Percentiles rank a stretch among this genome's conserved stretches.
These are phyloP conservation scores for Drosophila subobscura DNA, from an alignment of 1,140 invertebrate genomes.

Conservation along the genomic window DNA sequence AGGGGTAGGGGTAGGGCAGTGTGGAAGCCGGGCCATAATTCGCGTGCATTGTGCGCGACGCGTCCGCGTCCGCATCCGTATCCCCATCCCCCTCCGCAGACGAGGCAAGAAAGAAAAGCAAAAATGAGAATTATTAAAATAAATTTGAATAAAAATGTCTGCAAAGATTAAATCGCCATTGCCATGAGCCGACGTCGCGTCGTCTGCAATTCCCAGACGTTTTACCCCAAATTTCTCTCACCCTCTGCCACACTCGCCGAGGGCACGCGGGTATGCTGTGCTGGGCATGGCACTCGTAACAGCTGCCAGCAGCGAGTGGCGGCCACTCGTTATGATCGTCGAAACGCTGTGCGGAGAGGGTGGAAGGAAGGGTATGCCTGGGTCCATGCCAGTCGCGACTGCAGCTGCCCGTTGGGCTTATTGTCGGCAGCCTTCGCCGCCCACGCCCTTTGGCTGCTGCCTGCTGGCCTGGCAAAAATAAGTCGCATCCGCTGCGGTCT, in stretches of 20 bases:
- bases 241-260: background rate
- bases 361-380: too few species aligned
- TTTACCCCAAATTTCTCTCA: conserved; percentile 19
- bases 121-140: conserved; percentile 57
- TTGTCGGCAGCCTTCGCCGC: conserved; percentile 30
- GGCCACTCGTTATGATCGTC: too few species aligned
- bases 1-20: background rate
- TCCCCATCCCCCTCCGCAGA: conserved; percentile 1
- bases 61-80: conserved; percentile 43
- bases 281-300: too few species aligned
- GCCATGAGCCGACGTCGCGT: conserved; percentile 58
- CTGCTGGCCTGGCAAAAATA: conserved; percentile 69
- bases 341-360: too few species aligned
- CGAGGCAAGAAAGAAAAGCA: conserved; percentile 19
- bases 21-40: conserved; percentile 39
- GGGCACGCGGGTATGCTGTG: too few species aligned
- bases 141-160: conserved; percentile 81
- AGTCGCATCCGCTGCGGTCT: conserved; percentile 76
- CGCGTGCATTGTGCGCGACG: conserved; percentile 41
- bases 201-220: conserved; percentile 77
- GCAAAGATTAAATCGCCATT: conserved; percentile 81
- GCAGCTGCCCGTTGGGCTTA: conserved; percentile 61
- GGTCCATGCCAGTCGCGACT: conserved; percentile 7
- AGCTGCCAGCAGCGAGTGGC: too few species aligned
- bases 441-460: conserved; percentile 12